These are phyloP conservation scores for Liasis olivaceus DNA, from an alignment of 2,797 vertebrate genomes.

Conservation along the genomic window DNA sequence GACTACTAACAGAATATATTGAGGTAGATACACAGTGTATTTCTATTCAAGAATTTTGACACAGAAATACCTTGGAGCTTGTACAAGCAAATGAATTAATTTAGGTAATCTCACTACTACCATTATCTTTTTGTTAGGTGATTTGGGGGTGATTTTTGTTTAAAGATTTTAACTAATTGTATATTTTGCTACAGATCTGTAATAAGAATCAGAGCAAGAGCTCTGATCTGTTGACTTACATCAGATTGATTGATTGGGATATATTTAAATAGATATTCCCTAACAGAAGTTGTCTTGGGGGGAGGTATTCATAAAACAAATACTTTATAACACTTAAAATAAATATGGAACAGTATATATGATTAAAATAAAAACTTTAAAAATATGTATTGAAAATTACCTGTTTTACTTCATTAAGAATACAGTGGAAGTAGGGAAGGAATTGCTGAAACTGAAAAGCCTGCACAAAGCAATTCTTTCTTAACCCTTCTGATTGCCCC, in stretches of 20 bases:
- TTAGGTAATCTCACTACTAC: not conserved
- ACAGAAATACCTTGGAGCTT: not conserved
- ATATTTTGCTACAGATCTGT: not conserved
- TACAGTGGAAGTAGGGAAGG: too few species aligned
- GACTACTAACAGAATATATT: not conserved
- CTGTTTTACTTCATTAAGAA: too few species aligned
- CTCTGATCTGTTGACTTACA: not conserved
- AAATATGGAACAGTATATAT: not conserved
- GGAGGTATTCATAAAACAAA: not conserved
- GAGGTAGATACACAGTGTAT: not conserved
- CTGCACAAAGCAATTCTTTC: too few species aligned
- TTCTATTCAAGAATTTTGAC: not conserved
- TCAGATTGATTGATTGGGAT: not conserved
- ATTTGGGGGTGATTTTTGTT: not conserved
- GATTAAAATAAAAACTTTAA: not conserved
- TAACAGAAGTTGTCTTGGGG: not conserved
- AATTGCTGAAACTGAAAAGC: too few species aligned
- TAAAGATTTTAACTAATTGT: not conserved
- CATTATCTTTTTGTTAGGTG: not conserved
- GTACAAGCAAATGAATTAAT: not conserved
- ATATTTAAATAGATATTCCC: not conserved
- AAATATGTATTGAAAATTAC: not conserved
- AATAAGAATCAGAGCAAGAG: not conserved
- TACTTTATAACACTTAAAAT: not conserved
- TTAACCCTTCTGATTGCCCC: too few species aligned